phyloP scores from a whole-genome alignment of 1,140 invertebrate species.

The Caenorhabditis tropicalis region DNA sequence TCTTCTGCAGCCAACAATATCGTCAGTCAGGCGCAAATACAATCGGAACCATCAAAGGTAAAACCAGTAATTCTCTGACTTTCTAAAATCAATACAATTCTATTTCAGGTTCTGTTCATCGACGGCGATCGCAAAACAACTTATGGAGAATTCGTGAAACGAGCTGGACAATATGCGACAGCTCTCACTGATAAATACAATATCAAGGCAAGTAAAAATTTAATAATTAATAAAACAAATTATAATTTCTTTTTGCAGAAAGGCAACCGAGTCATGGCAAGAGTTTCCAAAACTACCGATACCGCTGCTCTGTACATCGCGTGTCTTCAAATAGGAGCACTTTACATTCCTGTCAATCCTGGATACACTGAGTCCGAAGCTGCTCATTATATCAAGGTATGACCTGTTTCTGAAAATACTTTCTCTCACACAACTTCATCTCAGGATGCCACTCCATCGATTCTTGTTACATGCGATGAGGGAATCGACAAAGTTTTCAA shows the following conservation, averaged over 20 bases:
- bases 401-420: background rate
- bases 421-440: background rate
- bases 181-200: slow-evolving; percentile 63
- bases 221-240: too few relatives aligned
- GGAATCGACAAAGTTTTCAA: slow-evolving; percentile 56
- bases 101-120: slow-evolving; percentile 52
- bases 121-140: slow-evolving; percentile 55
- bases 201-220: slow-evolving; percentile 50
- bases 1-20: slow-evolving; percentile 34
- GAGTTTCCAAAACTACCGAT: slow-evolving; percentile 64
- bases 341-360: slow-evolving; percentile 71
- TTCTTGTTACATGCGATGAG: slow-evolving; percentile 55
- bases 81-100: background rate
- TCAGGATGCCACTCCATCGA: slow-evolving; percentile 51
- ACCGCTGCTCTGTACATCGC: slow-evolving; percentile 67
- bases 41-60: slow-evolving; percentile 23
- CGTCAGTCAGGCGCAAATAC: background rate
- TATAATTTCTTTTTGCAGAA: too few relatives aligned
- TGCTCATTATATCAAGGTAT: slow-evolving; percentile 68
- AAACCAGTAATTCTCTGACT: too few relatives aligned
- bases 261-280: slow-evolving; percentile 68
- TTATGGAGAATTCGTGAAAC: slow-evolving; percentile 62
- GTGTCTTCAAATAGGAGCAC: slow-evolving; percentile 65
- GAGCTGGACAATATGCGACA: slow-evolving; percentile 61
- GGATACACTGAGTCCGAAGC: slow-evolving; percentile 67